Percentiles rank a stretch among this genome's conserved stretches.
phyloP scores from a whole-genome alignment of 2,888 invertebrate species.

The Pterostichus niger region DNA sequence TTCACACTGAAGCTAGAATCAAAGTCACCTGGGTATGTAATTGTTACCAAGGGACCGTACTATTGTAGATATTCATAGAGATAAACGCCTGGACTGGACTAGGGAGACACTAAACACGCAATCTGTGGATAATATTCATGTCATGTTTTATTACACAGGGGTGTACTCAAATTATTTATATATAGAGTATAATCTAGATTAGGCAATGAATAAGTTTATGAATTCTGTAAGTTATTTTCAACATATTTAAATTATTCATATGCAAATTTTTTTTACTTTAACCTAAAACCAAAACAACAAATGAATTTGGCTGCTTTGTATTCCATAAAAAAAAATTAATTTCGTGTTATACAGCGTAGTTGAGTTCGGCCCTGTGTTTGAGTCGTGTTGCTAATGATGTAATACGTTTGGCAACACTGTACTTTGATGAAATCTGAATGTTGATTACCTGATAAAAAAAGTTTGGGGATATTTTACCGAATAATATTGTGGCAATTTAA shows the following conservation, averaged over 20 bases:
- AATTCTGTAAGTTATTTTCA: neutral
- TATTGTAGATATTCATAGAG: slow-evolving; percentile 42
- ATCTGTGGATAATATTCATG: slow-evolving; percentile 36
- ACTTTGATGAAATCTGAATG: slow-evolving; percentile 19
- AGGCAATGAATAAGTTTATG: no score
- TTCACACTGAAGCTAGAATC: slow-evolving; percentile 16
- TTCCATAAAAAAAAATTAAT: neutral
- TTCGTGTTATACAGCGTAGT: no score
- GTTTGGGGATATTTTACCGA: neutral
- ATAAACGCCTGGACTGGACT: slow-evolving; percentile 22
- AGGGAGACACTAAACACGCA: slow-evolving; percentile 37
- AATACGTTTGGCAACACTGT: slow-evolving; percentile 3
- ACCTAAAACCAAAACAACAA: no score
- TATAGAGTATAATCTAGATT: neutral
- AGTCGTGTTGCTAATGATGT: slow-evolving; percentile 18
- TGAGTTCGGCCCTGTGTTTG: neutral
- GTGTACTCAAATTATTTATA: slow-evolving; percentile 13
- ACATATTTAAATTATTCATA: no score
- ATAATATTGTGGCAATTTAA: neutral
- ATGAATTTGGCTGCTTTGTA: no score
- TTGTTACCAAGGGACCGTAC: slow-evolving; percentile 33
- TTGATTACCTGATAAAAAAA: slow-evolving; percentile 41
- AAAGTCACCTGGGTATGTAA: slow-evolving; percentile 41
- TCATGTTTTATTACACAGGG: slow-evolving; percentile 52
- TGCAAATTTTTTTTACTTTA: no score